Percentiles rank a stretch among this genome's conserved stretches.
phyloP scores from a whole-genome alignment of 2,888 invertebrate species.

The Mimas tiliae region DNA sequence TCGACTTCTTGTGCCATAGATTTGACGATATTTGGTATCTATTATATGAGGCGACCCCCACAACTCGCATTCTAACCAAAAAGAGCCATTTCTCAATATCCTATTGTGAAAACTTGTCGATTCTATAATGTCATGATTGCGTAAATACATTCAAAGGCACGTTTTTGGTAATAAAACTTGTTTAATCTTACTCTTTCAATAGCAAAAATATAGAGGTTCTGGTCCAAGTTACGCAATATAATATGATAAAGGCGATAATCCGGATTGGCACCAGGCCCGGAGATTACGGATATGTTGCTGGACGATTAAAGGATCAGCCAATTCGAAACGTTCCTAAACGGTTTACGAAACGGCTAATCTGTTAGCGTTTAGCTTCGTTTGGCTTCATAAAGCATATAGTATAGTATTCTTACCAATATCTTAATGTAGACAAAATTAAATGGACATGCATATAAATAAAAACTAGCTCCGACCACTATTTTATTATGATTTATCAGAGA shows the following conservation, averaged over 20 bases:
- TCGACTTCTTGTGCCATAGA: too few species aligned
- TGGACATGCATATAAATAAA: background rate
- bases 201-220: background rate
- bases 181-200: background rate
- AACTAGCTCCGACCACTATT: background rate
- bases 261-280: slow-evolving; percentile 39
- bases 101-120: background rate
- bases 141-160: background rate
- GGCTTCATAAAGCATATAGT: background rate
- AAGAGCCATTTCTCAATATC: background rate
- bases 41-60: too few species aligned
- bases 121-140: background rate
- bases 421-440: too few species aligned
- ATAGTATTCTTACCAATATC: too few species aligned
- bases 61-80: background rate
- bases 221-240: slow-evolving; percentile 20
- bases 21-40: too few species aligned
- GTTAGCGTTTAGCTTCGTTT: background rate
- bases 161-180: slow-evolving; percentile 11
- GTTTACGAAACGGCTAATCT: background rate
- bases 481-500: too few species aligned
- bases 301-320: slow-evolving; percentile 18
- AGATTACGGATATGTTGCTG: slow-evolving; percentile 28
- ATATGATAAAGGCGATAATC: slow-evolving; percentile 33
- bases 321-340: slow-evolving; percentile 11